Evolutionary conservation across 2,797 vertebrate genomes (phyloP), one percentile per base, ranked within the genome.

Genomic region (Macrochelys suwanniensis): DNA sequence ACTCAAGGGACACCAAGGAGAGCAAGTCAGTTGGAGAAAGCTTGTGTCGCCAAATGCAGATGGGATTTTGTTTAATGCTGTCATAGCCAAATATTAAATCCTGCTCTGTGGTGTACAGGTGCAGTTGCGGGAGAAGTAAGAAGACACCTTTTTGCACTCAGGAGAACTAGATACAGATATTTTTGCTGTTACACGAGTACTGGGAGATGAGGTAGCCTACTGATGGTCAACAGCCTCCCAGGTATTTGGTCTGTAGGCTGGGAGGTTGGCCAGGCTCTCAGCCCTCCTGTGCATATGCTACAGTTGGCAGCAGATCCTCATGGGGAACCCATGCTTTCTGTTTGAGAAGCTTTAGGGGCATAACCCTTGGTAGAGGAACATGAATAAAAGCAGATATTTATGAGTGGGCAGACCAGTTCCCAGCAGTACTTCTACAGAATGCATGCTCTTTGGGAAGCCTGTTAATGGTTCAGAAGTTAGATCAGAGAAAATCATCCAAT

Each of bases 1-100:
- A 28, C 45, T 81, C 88, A 94, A 95, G 93, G 85, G 84, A 94
- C 94, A 92, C 57, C 80, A 87, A 65, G 61, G 71, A 56, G 21
- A 87, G 10, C 6, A 85, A 88, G 21, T 80, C 51, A 85, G 82
- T 96, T 96, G 23, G 84, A 84, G 65, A 82, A 59, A 89, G 6
- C 21, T 6, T 84, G 87, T 78, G n/a, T 33, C 89, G 82, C n/a
- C 45, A 85, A 93, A 87, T 68, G 51, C 3, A 2, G 74, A 51
- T 45, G 33, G 57, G 54, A 28, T 51, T 79, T 11, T 51, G 47
- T 79, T 87, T 82, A 89, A 81, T 82, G 16, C n/a, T 9, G 54
- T 47, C 84, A 15, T 82, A 76, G 88, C 91, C 87, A 87, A 92
- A 81, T 85, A 68, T 76, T 88, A 82, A 1, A 1, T 15, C 45